These are phyloP conservation scores for Protobothrops mucrosquamatus DNA, from an alignment of 2,113 vertebrate species.

Conservation along the genomic window DNA sequence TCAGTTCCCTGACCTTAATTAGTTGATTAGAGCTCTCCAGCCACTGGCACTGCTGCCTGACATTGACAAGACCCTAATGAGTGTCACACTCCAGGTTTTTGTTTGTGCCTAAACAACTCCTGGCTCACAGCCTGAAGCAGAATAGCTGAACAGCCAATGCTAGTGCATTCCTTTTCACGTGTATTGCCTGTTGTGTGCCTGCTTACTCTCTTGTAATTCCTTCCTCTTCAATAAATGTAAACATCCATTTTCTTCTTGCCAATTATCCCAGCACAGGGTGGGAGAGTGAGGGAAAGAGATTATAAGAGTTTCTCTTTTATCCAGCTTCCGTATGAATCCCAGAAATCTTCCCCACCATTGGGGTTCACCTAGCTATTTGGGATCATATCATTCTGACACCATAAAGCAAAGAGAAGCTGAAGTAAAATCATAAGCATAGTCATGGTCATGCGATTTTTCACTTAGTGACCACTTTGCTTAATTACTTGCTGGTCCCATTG, in stretches of 20 bases:
- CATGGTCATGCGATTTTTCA: neutral
- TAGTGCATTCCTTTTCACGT: neutral
- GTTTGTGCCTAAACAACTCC: neutral
- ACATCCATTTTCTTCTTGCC: neutral
- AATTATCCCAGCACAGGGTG: neutral
- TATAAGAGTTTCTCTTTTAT: neutral
- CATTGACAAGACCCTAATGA: neutral
- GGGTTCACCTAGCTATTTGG: neutral
- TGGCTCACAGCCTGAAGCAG: neutral
- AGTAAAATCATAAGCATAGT: neutral
- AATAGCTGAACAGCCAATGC: neutral
- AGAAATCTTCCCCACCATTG: neutral
- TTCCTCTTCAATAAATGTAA: neutral
- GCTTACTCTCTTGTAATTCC: neutral
- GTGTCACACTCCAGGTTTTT: neutral
- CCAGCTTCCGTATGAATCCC: neutral
- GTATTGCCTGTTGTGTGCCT: neutral
- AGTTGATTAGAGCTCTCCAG: neutral
- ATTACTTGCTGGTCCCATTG: neutral
- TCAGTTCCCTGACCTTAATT: neutral
- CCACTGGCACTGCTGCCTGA: neutral
- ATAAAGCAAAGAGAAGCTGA: neutral
- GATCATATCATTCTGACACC: neutral
- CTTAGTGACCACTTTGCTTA: neutral
- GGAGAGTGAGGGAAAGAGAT: neutral